Evolutionary conservation across 37 sponge, comb jelly and placozoan genomes (phyloP), one percentile per base, ranked within the genome.

Genomic region (Cliona cf. orientalis): DNA sequence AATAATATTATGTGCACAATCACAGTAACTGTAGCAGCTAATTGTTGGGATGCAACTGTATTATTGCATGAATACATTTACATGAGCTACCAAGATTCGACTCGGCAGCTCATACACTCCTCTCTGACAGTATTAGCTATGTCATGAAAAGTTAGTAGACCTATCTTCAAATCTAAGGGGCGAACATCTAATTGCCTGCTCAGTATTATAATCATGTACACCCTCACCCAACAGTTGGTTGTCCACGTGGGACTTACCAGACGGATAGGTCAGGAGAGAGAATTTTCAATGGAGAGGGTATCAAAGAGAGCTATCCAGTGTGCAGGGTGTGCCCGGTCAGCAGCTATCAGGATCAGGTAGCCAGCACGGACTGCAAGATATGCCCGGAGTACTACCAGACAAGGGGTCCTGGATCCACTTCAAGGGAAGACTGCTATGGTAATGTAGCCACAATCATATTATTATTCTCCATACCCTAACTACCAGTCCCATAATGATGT

Each of bases 361-460:
- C 44, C 42, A 43, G 45, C 28, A 40, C 71, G 28, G 44, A 21
- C 2, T 70, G 71, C 71, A 40, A 4, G 19, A n/a, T 23, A 3
- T 70, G 71, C 42, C 71, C 71, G 21, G 45, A 39, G 25, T 70
- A 19, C 71, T n/a, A 70, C 71, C 22, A 21, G n/a, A 70, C 71
- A 39, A 42, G 29, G 31, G 22, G 31, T 31, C 2, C 71, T 70
- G 71, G 71, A 12, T 23, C 71, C 7, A 70, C 14, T 11, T 70
- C 71, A 29, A 11, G 22, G 25, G 45, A 70, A 2, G 45, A 41
- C 21, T 70, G 71, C 45, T 70, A 42, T 40, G n/a, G 71, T 70
- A 70, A 42, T 42, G n/a, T n/a, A n/a, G n/a, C n/a, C n/a, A n/a
- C n/a, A n/a, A n/a, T n/a, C n/a, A n/a, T n/a, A n/a, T n/a, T n/a